A percentile compares a stretch with the other conserved stretches of the same genome.
These are phyloP conservation scores for Drosophila pruinosa DNA, from an alignment of 1,140 invertebrate species.

Conservation along the genomic window DNA sequence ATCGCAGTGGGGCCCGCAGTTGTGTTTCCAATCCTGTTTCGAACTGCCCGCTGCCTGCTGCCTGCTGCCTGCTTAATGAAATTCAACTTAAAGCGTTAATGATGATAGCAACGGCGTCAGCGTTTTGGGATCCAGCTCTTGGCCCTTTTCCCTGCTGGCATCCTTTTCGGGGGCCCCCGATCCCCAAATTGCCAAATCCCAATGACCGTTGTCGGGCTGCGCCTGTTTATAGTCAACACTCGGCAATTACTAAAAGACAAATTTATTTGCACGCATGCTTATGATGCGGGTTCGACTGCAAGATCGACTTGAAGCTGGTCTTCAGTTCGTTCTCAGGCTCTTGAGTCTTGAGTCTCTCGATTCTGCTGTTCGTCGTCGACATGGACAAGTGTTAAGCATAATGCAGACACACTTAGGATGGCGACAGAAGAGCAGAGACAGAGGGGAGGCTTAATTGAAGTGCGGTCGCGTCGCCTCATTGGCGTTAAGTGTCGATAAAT, in stretches of 20 bases:
- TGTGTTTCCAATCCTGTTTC: not conserved
- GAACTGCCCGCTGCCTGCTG: not conserved
- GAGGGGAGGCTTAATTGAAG: conserved; percentile 71
- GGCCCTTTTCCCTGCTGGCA: not conserved
- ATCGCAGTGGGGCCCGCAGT: conserved; percentile 11
- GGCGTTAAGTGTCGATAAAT: conserved; percentile 81
- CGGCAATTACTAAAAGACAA: conserved; percentile 82
- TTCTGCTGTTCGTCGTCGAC: conserved; percentile 52
- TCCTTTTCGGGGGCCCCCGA: not conserved
- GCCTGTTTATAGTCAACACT: conserved; percentile 60
- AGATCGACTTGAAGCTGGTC: not conserved
- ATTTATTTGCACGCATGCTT: conserved; percentile 82
- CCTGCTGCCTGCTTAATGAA: conserved; percentile 52
- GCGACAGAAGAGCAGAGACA: not conserved
- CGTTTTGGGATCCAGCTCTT: not conserved
- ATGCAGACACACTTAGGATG: conserved; percentile 58
- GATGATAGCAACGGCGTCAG: conserved; percentile 44
- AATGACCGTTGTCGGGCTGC: conserved; percentile 39
- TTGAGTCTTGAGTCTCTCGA: not conserved
- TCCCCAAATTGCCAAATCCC: conserved; percentile 3
- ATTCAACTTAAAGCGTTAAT: conserved; percentile 71
- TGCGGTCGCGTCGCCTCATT: conserved; percentile 70
- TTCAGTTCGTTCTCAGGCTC: not conserved
- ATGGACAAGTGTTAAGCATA: conserved; percentile 79
- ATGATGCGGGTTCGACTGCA: conserved; percentile 42